These are phyloP conservation scores for Troglohyphantes excavatus DNA, from an alignment of 2,888 invertebrate genomes.

Conservation along the genomic window DNA sequence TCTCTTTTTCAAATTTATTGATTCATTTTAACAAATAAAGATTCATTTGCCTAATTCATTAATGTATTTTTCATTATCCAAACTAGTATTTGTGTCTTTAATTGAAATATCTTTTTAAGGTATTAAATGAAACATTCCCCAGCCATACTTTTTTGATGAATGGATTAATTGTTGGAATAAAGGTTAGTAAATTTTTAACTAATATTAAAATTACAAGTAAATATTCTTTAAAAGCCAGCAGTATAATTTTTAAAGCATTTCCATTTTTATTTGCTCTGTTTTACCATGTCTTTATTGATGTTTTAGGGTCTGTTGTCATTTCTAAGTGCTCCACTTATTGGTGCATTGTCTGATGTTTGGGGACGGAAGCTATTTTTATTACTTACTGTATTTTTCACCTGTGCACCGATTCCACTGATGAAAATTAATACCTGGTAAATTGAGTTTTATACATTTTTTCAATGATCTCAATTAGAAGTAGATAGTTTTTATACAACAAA, in stretches of 20 bases:
- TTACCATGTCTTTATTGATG: background rate
- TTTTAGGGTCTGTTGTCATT: constrained; percentile 95
- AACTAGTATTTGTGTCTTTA: too few species aligned
- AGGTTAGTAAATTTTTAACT: constrained; percentile 84
- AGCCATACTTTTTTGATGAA: constrained; percentile 99
- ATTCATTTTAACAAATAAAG: too few species aligned
- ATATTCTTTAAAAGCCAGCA: background rate
- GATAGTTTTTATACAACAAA: too few species aligned
- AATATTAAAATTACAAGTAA: constrained; percentile 18
- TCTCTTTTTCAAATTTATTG: too few species aligned
- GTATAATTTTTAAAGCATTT: background rate
- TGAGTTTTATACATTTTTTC: background rate
- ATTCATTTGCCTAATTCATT: too few species aligned
- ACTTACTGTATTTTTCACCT: constrained; percentile 99
- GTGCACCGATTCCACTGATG: constrained; percentile 99
- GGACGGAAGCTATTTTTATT: constrained; percentile 98
- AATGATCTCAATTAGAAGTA: too few species aligned
- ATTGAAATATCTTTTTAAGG: constrained; percentile 84
- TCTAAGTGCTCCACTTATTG: constrained; percentile 97
- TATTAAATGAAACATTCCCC: constrained; percentile 98
- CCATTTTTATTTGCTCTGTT: background rate
- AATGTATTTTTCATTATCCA: too few species aligned
- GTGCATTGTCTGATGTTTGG: constrained; percentile 98
- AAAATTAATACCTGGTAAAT: constrained; percentile 96
- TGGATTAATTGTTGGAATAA: constrained; percentile 99